Conservation (phyloP, 2,797 vertebrate species). For the Eleutherodactylus coqui region DNA sequence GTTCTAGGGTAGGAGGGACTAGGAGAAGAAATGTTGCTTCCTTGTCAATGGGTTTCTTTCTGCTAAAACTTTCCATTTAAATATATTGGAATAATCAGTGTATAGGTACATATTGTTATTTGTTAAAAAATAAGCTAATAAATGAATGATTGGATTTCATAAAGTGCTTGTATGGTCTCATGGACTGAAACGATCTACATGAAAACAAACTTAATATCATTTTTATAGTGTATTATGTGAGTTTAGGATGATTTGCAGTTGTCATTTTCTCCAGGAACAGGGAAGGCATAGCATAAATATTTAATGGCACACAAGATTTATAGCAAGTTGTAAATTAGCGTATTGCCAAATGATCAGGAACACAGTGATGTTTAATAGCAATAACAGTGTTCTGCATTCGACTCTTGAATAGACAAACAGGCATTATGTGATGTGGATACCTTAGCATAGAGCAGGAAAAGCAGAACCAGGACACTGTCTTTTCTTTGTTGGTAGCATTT, state of each 20-base stretch:
- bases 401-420: conserved; percentile 51
- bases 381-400: conserved; percentile 44
- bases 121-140: conserved; percentile 28
- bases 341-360: conserved; percentile 62
- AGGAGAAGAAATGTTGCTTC: too few species aligned
- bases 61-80: neutral
- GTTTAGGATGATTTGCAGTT: conserved; percentile 62
- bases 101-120: conserved; percentile 11
- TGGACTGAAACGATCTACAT: conserved; percentile 21
- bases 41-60: neutral
- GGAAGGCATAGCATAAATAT: conserved; percentile 60
- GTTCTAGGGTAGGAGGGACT: neutral
- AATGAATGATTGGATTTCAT: conserved; percentile 46
- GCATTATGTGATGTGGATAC: conserved; percentile 32
- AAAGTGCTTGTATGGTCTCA: conserved; percentile 33
- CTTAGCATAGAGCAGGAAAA: neutral
- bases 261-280: conserved; percentile 59
- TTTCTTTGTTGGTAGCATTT: neutral
- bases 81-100: conserved; percentile 6
- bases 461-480: neutral
- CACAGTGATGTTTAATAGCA: conserved; percentile 56
- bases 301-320: conserved; percentile 61
- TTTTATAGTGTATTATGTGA: conserved; percentile 56
- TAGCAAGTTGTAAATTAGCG: conserved; percentile 55
- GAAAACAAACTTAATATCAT: conserved; percentile 47